phyloP scores from a whole-genome alignment of 2,888 invertebrate genomes.

The Camponotus fellah region DNA sequence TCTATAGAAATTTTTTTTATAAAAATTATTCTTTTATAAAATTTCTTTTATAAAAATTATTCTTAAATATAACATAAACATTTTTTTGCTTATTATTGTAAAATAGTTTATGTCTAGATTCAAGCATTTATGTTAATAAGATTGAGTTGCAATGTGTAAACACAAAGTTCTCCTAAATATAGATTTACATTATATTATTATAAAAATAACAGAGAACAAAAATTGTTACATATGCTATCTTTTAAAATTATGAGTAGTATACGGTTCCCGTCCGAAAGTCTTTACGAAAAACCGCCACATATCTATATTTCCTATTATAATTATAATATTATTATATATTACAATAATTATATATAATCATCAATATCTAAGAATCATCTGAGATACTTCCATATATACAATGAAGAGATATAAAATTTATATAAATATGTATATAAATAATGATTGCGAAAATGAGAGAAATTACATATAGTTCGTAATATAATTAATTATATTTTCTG shows the following conservation, averaged over 20 bases:
- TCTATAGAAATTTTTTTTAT: not conserved
- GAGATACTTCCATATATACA: slow-evolving; percentile 21
- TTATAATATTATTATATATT: not conserved
- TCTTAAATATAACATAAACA: not conserved
- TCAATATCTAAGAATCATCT: slow-evolving; percentile 29
- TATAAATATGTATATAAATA: slow-evolving; percentile 27
- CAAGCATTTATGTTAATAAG: not conserved
- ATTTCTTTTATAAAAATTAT: not conserved
- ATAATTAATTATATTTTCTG: not conserved
- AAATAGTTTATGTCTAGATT: not conserved
- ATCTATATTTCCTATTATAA: slow-evolving; percentile 29
- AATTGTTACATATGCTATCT: not conserved
- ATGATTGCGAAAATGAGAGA: not conserved
- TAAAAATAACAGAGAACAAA: not conserved
- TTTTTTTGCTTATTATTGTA: slow-evolving; percentile 9
- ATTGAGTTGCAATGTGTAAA: not conserved
- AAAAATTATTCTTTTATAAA: not conserved
- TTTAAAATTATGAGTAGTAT: slow-evolving; percentile 18
- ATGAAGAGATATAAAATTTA: slow-evolving; percentile 7
- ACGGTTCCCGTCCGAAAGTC: slow-evolving; percentile 49
- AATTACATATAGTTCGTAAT: not conserved
- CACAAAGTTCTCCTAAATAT: not conserved
- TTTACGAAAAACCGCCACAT: slow-evolving; percentile 39
- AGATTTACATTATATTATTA: not conserved
- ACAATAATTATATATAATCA: slow-evolving; percentile 4